Base-by-base conservation (phyloP, 2,888 invertebrate species). In the Melanostoma scalare region DNA sequence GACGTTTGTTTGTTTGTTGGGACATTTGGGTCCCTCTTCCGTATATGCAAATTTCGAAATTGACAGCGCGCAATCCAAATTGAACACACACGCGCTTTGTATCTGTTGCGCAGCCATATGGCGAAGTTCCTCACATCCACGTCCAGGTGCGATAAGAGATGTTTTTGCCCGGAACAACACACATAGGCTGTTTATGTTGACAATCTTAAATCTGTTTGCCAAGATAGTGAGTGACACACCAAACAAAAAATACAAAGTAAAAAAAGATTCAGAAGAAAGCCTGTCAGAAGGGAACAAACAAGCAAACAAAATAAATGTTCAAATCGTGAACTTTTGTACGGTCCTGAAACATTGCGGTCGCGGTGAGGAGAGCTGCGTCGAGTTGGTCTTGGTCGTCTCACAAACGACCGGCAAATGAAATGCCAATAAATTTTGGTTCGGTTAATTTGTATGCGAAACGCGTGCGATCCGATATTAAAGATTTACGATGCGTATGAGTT, bases 401-500 rank as follows among this genome's bases (percentile, higher is more conserved):
- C 30, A 30, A 53, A 6, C 50, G 50, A 46, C 56, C 78, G 71
- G 56, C 73, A 63, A 69, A 82, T 74, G 78, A 75, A 84, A 84
- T 79, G 75, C 79, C 84, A 84, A 84, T 75, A 74, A 84, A 84
- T 84, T 78, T 71, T 79, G 69, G 79, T 78, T 73, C 60, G 60
- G 67, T 79, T 84, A 75, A 84, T 84, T 84, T 84, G 79, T 84
- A 84, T 84, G 79, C 84, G 84, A 44, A 79, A 75, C 78, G 79
- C 79, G 84, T 84, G 79, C 79, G 74, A 79, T 79, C 79, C 84
- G 84, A 84, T 84, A 84, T 84, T 74, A 79, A 84, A 79, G 84
- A 84, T 84, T 84, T 84, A 84, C 84, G 84, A 84, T 84, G 79
- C 84, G 84, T 79, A 50, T 44, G 44, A 53, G 55, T 46, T 63